Percentiles rank a stretch among this genome's conserved stretches.
phyloP scores from a whole-genome alignment of 2,888 invertebrate genomes.

The Hyppa rectilinea region DNA sequence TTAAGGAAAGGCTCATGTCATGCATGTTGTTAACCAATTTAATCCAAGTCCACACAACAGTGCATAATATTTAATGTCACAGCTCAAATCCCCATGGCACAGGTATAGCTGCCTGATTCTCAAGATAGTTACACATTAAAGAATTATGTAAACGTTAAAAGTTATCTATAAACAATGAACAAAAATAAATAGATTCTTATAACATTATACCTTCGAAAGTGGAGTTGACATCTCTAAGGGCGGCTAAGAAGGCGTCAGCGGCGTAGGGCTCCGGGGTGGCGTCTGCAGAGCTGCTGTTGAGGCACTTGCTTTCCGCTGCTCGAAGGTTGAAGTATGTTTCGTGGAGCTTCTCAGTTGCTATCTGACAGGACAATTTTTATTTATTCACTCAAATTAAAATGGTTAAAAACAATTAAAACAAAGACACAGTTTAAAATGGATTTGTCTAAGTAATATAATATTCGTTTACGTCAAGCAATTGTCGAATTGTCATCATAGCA shows the following conservation, averaged over 20 bases:
- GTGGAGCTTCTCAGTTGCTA: conserved; percentile 96
- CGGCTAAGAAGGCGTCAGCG: conserved; percentile 95
- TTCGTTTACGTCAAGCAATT: neutral
- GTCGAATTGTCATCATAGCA: neutral
- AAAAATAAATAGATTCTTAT: neutral
- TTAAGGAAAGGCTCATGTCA: no score
- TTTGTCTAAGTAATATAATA: neutral
- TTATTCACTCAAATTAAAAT: neutral
- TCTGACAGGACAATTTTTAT: conserved; percentile 79
- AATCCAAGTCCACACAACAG: neutral
- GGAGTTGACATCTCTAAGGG: conserved; percentile 94
- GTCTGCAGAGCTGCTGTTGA: conserved; percentile 84
- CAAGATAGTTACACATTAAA: neutral
- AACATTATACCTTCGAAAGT: conserved; percentile 85
- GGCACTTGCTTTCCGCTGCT: conserved; percentile 92
- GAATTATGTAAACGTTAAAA: neutral
- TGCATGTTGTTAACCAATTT: neutral
- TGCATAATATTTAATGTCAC: neutral
- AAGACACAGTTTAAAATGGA: no score
- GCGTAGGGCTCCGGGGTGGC: conserved; percentile 95
- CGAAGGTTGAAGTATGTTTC: conserved; percentile 94
- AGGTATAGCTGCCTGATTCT: neutral
- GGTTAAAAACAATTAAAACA: neutral
- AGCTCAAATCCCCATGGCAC: neutral
- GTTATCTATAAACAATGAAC: neutral